Evolutionary conservation across 2,113 vertebrate species (phyloP).

Genomic region (Ranitomeya variabilis): DNA sequence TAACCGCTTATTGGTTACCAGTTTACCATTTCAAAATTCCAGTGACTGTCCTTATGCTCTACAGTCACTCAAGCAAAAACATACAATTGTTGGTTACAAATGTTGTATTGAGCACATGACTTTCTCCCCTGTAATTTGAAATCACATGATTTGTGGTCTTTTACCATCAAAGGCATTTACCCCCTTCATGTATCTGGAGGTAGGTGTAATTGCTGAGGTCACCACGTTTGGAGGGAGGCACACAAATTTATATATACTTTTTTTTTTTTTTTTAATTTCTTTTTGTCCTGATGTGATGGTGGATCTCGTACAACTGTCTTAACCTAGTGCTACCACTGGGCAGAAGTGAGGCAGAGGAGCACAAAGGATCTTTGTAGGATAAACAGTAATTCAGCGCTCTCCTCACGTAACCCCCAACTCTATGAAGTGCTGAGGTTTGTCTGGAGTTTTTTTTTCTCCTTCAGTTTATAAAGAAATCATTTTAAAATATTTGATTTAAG

Average conservation of each 20-base stretch:
- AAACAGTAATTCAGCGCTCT: not conserved
- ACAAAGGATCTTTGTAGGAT: not conserved
- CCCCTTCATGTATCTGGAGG: too few species aligned
- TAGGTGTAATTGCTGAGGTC: too few species aligned
- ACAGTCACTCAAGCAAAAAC: slow-evolving; percentile 3
- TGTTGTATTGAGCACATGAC: not conserved
- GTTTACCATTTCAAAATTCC: not conserved
- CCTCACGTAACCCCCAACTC: not conserved
- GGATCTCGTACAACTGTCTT: too few species aligned
- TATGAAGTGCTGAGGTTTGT: not conserved
- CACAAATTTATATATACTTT: too few species aligned
- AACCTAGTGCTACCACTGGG: not conserved
- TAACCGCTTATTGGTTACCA: not conserved
- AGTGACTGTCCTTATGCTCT: not conserved
- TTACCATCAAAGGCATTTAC: too few species aligned
- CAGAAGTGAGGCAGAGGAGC: not conserved
- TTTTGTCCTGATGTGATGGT: not conserved
- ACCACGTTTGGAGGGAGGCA: too few species aligned
- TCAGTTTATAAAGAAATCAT: too few species aligned
- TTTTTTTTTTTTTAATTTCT: not conserved
- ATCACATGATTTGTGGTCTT: not conserved
- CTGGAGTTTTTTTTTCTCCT: too few species aligned
- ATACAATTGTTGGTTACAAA: slow-evolving; percentile 6
- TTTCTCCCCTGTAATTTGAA: not conserved
- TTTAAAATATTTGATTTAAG: too few species aligned